Percentiles rank a stretch among this genome's conserved stretches.
Evolutionary conservation across 2,888 invertebrate genomes (phyloP).

Genomic region (Sphaeridia pumilis): DNA sequence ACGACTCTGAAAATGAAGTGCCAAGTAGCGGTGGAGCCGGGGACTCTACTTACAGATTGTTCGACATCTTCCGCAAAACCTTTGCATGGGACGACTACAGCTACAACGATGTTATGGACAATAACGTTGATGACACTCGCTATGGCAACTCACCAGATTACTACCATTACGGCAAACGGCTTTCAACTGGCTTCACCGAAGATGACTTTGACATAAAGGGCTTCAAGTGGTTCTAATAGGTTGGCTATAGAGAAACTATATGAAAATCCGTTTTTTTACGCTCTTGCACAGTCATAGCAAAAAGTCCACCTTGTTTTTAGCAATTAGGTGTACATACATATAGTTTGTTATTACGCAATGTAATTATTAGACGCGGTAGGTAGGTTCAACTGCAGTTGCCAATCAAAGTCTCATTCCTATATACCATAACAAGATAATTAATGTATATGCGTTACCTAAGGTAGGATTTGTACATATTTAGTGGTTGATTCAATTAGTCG

Average conservation of each 20-base stretch:
- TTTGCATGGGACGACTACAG: conserved; percentile 11
- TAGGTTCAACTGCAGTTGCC: too few species aligned
- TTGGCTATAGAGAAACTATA: too few species aligned
- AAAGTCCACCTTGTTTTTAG: not conserved
- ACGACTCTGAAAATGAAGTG: conserved; percentile 10
- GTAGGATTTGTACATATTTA: too few species aligned
- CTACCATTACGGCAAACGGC: not conserved
- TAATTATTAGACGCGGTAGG: too few species aligned
- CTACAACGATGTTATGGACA: conserved; percentile 12
- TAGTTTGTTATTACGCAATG: not conserved
- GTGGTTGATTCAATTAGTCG: too few species aligned
- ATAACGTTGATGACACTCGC: conserved; percentile 10
- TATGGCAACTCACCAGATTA: not conserved
- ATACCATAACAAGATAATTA: not conserved
- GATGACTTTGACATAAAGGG: conserved; percentile 13
- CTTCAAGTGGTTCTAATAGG: conserved; percentile 11
- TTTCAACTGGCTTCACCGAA: conserved; percentile 2
- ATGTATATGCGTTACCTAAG: too few species aligned
- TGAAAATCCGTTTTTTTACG: not conserved
- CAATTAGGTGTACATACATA: not conserved
- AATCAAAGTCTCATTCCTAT: not conserved
- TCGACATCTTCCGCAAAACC: conserved; percentile 4
- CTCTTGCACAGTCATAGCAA: not conserved
- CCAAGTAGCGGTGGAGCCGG: too few species aligned
- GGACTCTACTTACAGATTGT: not conserved